Evolutionary conservation across 2,113 vertebrate species (phyloP), one percentile per base, ranked within the genome.

Genomic region (Sisor rabdophorus): DNA sequence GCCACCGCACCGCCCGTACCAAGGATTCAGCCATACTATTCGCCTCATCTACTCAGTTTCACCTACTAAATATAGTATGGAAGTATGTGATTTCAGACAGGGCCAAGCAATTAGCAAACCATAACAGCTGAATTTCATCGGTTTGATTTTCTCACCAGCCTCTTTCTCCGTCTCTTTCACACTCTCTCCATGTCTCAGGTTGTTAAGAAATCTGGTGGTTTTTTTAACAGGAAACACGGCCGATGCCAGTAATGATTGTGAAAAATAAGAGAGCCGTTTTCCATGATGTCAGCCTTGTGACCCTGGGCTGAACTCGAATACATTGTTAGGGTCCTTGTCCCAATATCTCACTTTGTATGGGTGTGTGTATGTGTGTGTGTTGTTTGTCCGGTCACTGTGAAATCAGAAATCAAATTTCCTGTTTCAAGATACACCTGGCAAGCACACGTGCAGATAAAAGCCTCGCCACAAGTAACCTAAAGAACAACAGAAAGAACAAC

Each of bases 261-360:
- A 85, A 84, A 78, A 81, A 54, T 74, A 48, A n/a, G 75, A 86
- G 83, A 80, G 61, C 73, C 67, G 16, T 82, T 84, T 85, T 78
- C 72, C 70, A 81, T 79, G 44, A 77, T 86, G 80, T 84, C 79
- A 84, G 75, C 54, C 63, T 22, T 2, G 10, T 44, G 78, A 69
- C 68, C 73, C 30, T 63, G 60, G 69, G 40, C 26, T 78, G 75
- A 85, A 81, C 72, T 67, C 55, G 79, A 81, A 86, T 79, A 64
- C 52, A 73, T 68, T n/a, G 56, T 47, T 28, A 40, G 40, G 60
- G 67, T 36, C 53, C 20, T 54, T 5, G 16, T n/a, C 9, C 15
- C 22, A 11, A 7, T 36, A 7, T 36, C 32, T 36, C 32, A 36
- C 32, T 8, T 54, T 60, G 40, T 65, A 77, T 54, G 68, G 55